phyloP scores from a whole-genome alignment of 2,888 invertebrate genomes.

The Athetis lepigone region DNA sequence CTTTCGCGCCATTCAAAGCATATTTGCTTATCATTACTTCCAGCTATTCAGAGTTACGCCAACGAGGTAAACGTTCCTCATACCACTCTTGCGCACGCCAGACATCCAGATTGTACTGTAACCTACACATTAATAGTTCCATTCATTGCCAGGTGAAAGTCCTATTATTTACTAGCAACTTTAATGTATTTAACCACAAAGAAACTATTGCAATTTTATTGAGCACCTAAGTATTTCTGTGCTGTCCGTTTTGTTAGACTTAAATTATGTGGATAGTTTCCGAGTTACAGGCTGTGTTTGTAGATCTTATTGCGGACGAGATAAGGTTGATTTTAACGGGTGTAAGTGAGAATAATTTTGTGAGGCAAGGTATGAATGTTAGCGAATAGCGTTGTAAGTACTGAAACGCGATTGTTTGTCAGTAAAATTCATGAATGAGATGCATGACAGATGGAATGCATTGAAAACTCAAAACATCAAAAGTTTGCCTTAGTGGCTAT shows the following conservation, averaged over 20 bases:
- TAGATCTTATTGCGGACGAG: slow-evolving; percentile 22
- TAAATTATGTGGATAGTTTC: slow-evolving; percentile 55
- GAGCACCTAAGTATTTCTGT: slow-evolving; percentile 61
- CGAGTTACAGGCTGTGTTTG: slow-evolving; percentile 7
- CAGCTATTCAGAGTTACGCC: slow-evolving; percentile 49
- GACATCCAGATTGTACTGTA: slow-evolving; percentile 63
- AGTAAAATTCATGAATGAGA: slow-evolving; percentile 3
- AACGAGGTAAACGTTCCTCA: slow-evolving; percentile 53
- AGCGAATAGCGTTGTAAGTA: slow-evolving; percentile 23
- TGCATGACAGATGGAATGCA: not conserved
- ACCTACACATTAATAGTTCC: slow-evolving; percentile 62
- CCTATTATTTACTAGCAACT: slow-evolving; percentile 65
- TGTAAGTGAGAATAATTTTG: slow-evolving; percentile 13
- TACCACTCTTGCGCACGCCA: slow-evolving; percentile 59
- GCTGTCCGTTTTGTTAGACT: slow-evolving; percentile 54
- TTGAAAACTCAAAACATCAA: not conserved
- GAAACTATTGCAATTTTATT: slow-evolving; percentile 70
- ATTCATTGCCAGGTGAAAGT: slow-evolving; percentile 64
- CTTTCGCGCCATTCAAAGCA: slow-evolving; percentile 54
- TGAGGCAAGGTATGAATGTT: slow-evolving; percentile 23
- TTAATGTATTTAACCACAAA: slow-evolving; percentile 68
- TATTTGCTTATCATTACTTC: slow-evolving; percentile 53
- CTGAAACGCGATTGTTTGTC: not conserved
- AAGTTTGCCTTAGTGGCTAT: not conserved
- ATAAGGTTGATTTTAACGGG: slow-evolving; percentile 36